A percentile compares a stretch with the other conserved stretches of the same genome.
phyloP scores from a whole-genome alignment of 2,797 vertebrate species.

The Anomalospiza imberbis region DNA sequence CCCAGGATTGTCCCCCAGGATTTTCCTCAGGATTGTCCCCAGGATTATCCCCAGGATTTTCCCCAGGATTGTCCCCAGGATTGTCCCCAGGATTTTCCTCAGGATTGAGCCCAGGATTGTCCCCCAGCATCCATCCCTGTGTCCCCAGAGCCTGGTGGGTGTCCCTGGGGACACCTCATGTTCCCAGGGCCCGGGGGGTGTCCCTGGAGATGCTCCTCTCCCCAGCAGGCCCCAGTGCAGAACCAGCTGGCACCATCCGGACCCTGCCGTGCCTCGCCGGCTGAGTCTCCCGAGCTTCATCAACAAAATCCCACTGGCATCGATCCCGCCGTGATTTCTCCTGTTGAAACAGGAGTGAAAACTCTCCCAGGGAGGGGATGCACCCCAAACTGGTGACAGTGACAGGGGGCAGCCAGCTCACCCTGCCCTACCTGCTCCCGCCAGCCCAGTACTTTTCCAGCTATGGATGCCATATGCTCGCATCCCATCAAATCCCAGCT shows the following conservation, averaged over 20 bases:
- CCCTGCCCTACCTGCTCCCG: not conserved
- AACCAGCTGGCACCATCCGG: accelerated
- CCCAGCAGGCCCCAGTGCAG: not conserved
- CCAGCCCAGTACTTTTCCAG: conserved; percentile 40
- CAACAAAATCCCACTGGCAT: not conserved
- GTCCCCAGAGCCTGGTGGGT: not conserved
- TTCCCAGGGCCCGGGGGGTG: not conserved
- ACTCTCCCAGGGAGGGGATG: not conserved
- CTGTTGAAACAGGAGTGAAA: accelerated
- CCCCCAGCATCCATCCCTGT: too few species aligned
- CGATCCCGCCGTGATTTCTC: accelerated
- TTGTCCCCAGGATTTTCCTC: too few species aligned
- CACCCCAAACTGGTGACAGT: not conserved
- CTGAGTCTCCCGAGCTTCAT: accelerated
- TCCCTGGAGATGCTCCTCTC: not conserved
- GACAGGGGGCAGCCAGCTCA: not conserved
- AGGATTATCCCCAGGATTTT: too few species aligned
- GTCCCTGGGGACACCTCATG: accelerated
- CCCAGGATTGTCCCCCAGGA: not conserved
- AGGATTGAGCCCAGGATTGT: too few species aligned
- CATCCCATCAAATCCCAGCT: conserved; percentile 29
- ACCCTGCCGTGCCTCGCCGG: accelerated
- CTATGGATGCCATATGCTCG: conserved; percentile 17
- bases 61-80: too few species aligned
- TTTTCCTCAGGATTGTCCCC: too few species aligned